A percentile compares a stretch with the other conserved stretches of the same genome.
phyloP scores from a whole-genome alignment of 2,797 vertebrate species.

The Eulemur rubriventer region DNA sequence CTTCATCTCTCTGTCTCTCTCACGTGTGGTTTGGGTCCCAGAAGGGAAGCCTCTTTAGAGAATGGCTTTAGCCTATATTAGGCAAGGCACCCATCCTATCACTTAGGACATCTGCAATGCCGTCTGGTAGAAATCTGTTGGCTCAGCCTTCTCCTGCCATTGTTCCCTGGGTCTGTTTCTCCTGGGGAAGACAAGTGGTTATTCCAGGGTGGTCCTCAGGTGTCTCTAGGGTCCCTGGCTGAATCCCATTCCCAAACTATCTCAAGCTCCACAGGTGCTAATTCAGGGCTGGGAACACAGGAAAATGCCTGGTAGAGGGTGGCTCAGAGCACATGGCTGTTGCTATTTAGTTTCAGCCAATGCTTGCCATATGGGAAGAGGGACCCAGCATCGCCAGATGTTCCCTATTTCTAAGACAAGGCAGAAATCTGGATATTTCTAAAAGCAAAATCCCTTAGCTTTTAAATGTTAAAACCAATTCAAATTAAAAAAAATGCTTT shows the following conservation, averaged over 20 bases:
- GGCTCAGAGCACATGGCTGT: neutral
- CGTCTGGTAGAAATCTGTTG: neutral
- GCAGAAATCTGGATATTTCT: conserved; percentile 71
- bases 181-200: neutral
- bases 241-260: neutral
- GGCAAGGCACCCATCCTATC: too few species aligned
- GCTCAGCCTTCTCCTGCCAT: neutral
- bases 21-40: neutral
- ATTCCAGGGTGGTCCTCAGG: neutral
- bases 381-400: conserved; percentile 49
- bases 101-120: neutral
- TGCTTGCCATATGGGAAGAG: neutral
- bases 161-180: neutral
- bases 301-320: too few species aligned
- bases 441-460: conserved; percentile 71
- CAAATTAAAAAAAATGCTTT: conserved; percentile 20
- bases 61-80: neutral
- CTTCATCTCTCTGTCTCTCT: neutral
- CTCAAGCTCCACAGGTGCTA: neutral
- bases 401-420: conserved; percentile 59
- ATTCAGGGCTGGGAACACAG: neutral
- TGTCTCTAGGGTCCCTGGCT: neutral
- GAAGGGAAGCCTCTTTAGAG: neutral
- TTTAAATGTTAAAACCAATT: conserved; percentile 76
- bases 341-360: neutral